phyloP scores from a whole-genome alignment of 1,140 invertebrate genomes.

The Zaprionus capensis region DNA sequence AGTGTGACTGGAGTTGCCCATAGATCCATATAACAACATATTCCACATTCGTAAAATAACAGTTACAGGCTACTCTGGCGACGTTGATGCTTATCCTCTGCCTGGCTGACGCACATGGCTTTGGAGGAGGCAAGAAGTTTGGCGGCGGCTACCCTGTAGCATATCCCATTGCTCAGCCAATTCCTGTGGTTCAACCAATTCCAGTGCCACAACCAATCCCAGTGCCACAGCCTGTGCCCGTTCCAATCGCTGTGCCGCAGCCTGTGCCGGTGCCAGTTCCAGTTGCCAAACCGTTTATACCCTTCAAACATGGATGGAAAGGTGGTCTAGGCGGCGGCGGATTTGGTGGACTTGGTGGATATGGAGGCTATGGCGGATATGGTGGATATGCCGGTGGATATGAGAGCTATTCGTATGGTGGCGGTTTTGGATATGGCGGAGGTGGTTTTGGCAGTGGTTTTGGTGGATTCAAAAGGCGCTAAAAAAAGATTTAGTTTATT shows the following conservation, averaged over 20 bases:
- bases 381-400: constrained; percentile 52
- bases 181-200: constrained; percentile 49
- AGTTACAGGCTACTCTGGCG: constrained; percentile 29
- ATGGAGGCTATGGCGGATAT: constrained; percentile 52
- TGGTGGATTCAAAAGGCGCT: constrained; percentile 32
- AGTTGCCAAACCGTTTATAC: constrained; percentile 46
- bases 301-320: constrained; percentile 63
- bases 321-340: constrained; percentile 42
- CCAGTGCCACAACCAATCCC: constrained; percentile 44
- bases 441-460: constrained; percentile 35
- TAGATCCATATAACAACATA: neutral
- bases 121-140: constrained; percentile 51
- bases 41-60: neutral
- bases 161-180: constrained; percentile 61
- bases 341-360: constrained; percentile 39
- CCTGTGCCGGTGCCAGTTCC: constrained; percentile 55
- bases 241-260: constrained; percentile 56
- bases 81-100: constrained; percentile 38
- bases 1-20: constrained; percentile 19
- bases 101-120: constrained; percentile 45
- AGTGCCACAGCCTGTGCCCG: constrained; percentile 39
- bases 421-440: constrained; percentile 43
- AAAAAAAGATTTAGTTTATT: neutral
- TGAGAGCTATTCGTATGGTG: constrained; percentile 24
- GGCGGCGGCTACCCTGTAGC: constrained; percentile 55